phyloP scores from a whole-genome alignment of 1,140 invertebrate species.

The Adoxophyes honmai region DNA sequence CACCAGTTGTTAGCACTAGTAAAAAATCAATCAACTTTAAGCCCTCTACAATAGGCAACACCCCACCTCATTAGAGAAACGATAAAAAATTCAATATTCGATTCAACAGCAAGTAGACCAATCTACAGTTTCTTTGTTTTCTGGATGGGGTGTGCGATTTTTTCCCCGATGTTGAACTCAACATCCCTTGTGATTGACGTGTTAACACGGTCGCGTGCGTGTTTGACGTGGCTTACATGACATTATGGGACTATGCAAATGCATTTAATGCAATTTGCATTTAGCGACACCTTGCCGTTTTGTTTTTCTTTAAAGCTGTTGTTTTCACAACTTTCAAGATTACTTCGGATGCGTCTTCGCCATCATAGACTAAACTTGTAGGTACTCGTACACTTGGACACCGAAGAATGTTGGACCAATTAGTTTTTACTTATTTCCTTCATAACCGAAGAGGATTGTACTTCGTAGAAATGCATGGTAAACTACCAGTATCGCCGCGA shows the following conservation, averaged over 20 bases:
- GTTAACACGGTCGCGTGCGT: slow-evolving; percentile 30
- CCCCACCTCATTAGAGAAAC: slow-evolving; percentile 23
- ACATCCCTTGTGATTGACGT: slow-evolving; percentile 32
- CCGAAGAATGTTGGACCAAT: too few species aligned
- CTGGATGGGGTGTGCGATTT: slow-evolving; percentile 34
- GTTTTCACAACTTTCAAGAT: too few species aligned
- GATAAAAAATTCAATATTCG: slow-evolving; percentile 57
- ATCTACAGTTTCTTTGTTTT: slow-evolving; percentile 53
- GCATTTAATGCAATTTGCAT: too few species aligned
- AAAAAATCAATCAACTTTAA: slow-evolving; percentile 13
- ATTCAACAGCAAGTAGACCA: slow-evolving; percentile 41
- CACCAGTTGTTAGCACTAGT: slow-evolving; percentile 1
- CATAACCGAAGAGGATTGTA: too few species aligned
- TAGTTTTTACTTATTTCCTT: too few species aligned
- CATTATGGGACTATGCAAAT: not conserved
- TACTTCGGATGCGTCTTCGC: too few species aligned
- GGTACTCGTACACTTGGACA: too few species aligned
- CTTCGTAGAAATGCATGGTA: too few species aligned
- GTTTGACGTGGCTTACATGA: slow-evolving; percentile 21
- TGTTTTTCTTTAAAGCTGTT: too few species aligned
- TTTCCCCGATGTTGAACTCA: slow-evolving; percentile 17
- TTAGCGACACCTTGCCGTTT: too few species aligned
- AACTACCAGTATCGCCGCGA: too few species aligned
- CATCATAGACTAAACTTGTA: too few species aligned
- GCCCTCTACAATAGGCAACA: slow-evolving; percentile 5